phyloP scores from a whole-genome alignment of 2,113 vertebrate species.

The Psilopogon haemacephalus region DNA sequence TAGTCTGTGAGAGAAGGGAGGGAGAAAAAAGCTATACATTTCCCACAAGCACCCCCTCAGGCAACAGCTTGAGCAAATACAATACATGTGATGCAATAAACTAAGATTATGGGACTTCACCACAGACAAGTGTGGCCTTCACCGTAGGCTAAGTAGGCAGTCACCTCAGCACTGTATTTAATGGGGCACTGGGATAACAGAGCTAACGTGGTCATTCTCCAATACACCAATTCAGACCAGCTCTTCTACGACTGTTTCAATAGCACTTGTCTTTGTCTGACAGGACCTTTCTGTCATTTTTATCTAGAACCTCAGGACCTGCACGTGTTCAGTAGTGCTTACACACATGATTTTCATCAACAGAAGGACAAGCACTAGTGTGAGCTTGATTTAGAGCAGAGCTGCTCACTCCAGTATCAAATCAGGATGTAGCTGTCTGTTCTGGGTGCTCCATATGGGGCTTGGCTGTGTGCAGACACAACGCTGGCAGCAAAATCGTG shows the following conservation, averaged over 20 bases:
- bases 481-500: rapidly evolving
- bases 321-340: rapidly evolving
- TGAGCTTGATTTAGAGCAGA: neutral
- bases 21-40: constrained; percentile 62
- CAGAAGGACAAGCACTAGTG: no score
- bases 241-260: neutral
- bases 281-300: neutral
- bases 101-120: constrained; percentile 66
- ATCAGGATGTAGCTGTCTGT: neutral
- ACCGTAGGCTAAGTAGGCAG: constrained; percentile 64
- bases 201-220: neutral
- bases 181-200: constrained; percentile 47
- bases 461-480: neutral
- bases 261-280: neutral
- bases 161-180: constrained; percentile 65
- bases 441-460: rapidly evolving
- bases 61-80: constrained; percentile 69
- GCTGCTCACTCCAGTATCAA: neutral
- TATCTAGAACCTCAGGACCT: neutral
- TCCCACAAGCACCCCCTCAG: constrained; percentile 70
- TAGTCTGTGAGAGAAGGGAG: constrained; percentile 33
- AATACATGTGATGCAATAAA: constrained; percentile 65
- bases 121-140: constrained; percentile 60
- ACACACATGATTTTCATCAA: rapidly evolving
- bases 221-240: neutral